Base-by-base conservation (phyloP, 2,797 vertebrate species). In the Arnoldichthys spilopterus region DNA sequence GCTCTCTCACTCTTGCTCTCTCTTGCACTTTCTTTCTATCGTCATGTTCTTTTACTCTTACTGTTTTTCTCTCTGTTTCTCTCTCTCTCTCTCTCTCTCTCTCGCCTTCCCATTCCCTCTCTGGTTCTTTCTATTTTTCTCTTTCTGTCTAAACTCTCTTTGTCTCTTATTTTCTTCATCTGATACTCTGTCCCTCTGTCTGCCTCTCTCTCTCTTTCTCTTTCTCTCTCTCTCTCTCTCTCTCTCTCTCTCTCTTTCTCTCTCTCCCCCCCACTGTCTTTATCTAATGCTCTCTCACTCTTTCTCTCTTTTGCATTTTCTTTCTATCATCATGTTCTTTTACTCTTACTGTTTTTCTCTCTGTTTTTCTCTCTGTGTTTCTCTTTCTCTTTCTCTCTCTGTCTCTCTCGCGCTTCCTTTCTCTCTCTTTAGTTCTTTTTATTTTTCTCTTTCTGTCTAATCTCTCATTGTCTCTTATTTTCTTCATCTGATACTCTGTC, bases 321-420 rank as follows among this genome's bases (percentile, higher is more conserved):
- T 62, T 32, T 69, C 32, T n/a, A n/a, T n/a, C n/a, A n/a, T n/a
- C n/a, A n/a, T n/a, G n/a, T n/a, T 26, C 9, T 59, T 22, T 43
- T 20, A n/a, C 15, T 45, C 32, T 61, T 2, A 47, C 51, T 16
- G 28, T 9, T 9, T 28, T 13, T 34, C n/a, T n/a, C n/a, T 53
- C 62, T 40, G n/a, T n/a, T n/a, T n/a, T 3, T 28, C 7, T 37
- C 51, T 37, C 32, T 43, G 20, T 40, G n/a, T 72, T 16, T 34
- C 67, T 47, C 72, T 61, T 69, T 45, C 45, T 72, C 54, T 72
- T 3, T 72, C 70, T 26, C 86, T 84, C 84, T 87, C 88, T 90
- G 80, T 86, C 85, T 88, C 85, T 56, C 87, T 91, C 88, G 90
- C 58, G 43, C 51, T 30, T 53, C 26, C 54, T 22, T 6, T 24